phyloP scores from a whole-genome alignment of 2,888 invertebrate genomes.

The Cecidostiba fungosa region DNA sequence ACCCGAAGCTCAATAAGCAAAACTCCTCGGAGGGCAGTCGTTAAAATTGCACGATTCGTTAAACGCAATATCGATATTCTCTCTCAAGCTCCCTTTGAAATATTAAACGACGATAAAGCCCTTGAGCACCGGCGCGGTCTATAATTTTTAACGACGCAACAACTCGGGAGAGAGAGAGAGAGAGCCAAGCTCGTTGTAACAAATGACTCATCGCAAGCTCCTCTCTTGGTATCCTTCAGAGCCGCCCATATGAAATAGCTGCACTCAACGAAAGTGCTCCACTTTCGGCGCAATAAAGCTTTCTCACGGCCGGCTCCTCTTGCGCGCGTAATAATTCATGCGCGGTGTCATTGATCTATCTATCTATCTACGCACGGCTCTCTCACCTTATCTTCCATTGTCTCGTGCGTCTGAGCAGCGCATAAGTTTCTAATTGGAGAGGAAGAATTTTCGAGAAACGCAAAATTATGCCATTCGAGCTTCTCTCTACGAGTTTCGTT shows the following conservation, averaged over 20 bases:
- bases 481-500: neutral
- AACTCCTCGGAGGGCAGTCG: neutral
- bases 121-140: neutral
- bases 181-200: neutral
- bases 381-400: slow-evolving; percentile 28
- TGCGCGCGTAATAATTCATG: slow-evolving; percentile 53
- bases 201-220: slow-evolving; percentile 2
- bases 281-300: slow-evolving; percentile 54
- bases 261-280: slow-evolving; percentile 55
- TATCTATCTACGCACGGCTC: neutral
- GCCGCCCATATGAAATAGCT: slow-evolving; percentile 45
- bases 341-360: slow-evolving; percentile 52
- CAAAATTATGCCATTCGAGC: slow-evolving; percentile 13
- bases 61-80: neutral
- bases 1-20: neutral
- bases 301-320: slow-evolving; percentile 20
- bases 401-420: neutral
- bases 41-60: slow-evolving; percentile 9
- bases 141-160: slow-evolving; percentile 25
- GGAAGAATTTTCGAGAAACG: slow-evolving; percentile 1
- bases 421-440: neutral
- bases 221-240: slow-evolving; percentile 25
- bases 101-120: neutral
- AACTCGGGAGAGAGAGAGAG: neutral
- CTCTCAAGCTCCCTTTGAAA: neutral